Conservation (phyloP, 2,888 invertebrate species). For the Elegia similella region DNA sequence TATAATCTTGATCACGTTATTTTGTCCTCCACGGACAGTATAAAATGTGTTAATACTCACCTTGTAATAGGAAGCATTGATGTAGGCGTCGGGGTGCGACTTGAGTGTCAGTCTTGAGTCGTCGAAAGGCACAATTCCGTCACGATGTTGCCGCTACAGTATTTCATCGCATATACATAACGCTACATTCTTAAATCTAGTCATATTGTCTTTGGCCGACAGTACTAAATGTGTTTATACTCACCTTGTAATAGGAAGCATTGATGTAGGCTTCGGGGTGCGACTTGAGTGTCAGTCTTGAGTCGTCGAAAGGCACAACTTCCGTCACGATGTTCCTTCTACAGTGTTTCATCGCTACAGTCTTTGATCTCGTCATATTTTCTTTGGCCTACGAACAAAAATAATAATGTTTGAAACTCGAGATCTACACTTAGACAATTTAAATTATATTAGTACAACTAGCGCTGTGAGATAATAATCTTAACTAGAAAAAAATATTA, state of each 20-base stretch:
- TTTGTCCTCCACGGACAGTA: conserved; percentile 84
- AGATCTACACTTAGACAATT: background rate
- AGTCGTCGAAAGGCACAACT: conserved; percentile 93
- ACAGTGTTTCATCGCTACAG: conserved; percentile 73
- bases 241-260: conserved; percentile 91
- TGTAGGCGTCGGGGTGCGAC: conserved; percentile 91
- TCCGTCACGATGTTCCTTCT: conserved; percentile 92
- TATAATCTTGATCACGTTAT: conserved; percentile 74
- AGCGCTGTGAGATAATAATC: too few species aligned
- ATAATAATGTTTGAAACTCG: background rate
- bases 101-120: conserved; percentile 89
- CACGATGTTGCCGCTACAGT: conserved; percentile 90
- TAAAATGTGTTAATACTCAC: too few species aligned
- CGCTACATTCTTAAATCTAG: conserved; percentile 66
- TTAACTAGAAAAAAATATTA: too few species aligned
- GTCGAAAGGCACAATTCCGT: conserved; percentile 94
- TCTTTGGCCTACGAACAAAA: conserved; percentile 80
- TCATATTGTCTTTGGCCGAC: conserved; percentile 84
- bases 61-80: conserved; percentile 94
- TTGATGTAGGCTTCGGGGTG: conserved; percentile 95
- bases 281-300: conserved; percentile 88
- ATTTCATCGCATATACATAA: conserved; percentile 72
- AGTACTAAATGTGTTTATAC: too few species aligned
- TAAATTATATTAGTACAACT: too few species aligned
- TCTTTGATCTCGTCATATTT: conserved; percentile 79